Conservation (phyloP, 2,113 vertebrate genomes). For the Aegithalos caudatus region DNA sequence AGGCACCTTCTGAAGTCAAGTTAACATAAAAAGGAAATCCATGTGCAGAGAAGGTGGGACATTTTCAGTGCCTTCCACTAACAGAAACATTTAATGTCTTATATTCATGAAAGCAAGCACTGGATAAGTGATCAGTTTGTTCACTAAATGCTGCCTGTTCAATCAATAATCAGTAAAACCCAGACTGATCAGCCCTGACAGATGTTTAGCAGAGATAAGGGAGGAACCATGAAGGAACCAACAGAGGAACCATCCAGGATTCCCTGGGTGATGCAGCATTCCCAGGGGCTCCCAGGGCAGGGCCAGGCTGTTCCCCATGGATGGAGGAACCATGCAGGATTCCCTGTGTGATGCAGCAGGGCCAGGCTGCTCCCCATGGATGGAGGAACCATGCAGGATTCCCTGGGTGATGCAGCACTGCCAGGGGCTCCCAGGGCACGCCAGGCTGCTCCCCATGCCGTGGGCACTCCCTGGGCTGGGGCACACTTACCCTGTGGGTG, state of each 20-base stretch:
- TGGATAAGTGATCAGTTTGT: background rate
- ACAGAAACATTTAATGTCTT: background rate
- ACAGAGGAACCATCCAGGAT: too few species aligned
- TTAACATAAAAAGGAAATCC: background rate
- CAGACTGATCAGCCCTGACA: background rate
- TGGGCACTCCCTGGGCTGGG: background rate
- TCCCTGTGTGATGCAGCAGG: too few species aligned
- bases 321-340: too few species aligned
- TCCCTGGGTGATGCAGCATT: fast-evolving
- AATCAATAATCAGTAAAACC: fast-evolving
- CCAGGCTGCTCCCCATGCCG: background rate
- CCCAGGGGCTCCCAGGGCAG: background rate
- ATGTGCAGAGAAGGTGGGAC: background rate
- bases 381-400: too few species aligned
- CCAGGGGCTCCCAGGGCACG: too few species aligned
- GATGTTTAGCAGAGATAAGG: background rate
- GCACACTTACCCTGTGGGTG: constrained; percentile 77
- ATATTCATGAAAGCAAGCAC: background rate
- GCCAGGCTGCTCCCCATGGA: too few species aligned
- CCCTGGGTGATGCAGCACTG: fast-evolving
- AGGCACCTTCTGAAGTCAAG: background rate
- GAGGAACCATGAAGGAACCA: fast-evolving
- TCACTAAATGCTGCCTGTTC: too few species aligned
- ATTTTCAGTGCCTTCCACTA: background rate
- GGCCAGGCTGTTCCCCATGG: too few species aligned